Evolutionary conservation across 2,797 vertebrate species (phyloP).

Genomic region (Tokudaia tokunoshimensis): DNA sequence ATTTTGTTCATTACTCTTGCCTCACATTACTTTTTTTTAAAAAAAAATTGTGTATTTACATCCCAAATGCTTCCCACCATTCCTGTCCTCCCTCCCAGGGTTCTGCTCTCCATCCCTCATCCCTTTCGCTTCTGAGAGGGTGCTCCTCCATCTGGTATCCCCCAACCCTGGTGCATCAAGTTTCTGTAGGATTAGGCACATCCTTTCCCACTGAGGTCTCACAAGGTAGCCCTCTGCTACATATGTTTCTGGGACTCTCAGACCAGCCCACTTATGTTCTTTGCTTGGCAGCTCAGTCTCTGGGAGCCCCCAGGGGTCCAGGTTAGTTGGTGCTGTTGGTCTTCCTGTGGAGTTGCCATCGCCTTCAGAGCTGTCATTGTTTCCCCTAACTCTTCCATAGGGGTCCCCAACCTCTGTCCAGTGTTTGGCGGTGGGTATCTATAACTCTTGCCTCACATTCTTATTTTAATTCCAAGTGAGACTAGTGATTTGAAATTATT

Average conservation of each 20-base stretch:
- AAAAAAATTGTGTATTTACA: not conserved
- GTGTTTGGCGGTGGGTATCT: not conserved
- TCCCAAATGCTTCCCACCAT: not conserved
- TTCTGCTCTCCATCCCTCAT: not conserved
- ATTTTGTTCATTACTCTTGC: not conserved
- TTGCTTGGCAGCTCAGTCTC: not conserved
- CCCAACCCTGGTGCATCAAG: not conserved
- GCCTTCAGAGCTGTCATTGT: not conserved
- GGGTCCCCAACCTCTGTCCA: not conserved
- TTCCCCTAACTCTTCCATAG: not conserved
- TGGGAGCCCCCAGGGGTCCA: not conserved
- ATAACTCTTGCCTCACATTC: not conserved
- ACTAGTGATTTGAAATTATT: not conserved
- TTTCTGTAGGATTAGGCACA: not conserved
- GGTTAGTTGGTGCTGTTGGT: not conserved
- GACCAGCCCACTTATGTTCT: not conserved
- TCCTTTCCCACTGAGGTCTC: not conserved
- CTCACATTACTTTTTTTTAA: not conserved
- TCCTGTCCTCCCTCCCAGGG: not conserved
- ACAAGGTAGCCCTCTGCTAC: not conserved
- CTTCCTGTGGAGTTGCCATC: not conserved
- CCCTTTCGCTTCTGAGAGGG: not conserved
- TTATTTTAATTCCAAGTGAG: constrained; percentile 14
- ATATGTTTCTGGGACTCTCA: not conserved
- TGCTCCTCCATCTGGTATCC: not conserved